These are phyloP conservation scores for Galerucella pusilla DNA, from an alignment of 2,888 invertebrate species.

Conservation along the genomic window DNA sequence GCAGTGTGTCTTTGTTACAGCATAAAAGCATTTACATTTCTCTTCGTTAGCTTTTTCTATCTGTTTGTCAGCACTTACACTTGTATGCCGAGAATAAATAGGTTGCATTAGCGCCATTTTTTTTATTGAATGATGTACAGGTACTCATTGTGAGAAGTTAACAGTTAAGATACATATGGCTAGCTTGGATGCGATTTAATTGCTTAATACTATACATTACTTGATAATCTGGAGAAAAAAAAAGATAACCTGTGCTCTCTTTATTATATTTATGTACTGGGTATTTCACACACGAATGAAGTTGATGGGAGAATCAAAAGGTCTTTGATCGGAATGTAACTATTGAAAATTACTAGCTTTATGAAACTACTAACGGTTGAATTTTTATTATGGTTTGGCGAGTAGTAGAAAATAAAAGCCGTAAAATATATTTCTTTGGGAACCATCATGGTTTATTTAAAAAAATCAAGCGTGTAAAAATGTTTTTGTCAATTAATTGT, in stretches of 20 bases:
- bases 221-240: conserved; percentile 36
- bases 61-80: background rate
- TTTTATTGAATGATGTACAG: conserved; percentile 24
- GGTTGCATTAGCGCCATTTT: conserved; percentile 32
- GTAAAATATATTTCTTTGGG: conserved; percentile 19
- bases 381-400: conserved; percentile 35
- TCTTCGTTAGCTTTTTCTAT: background rate
- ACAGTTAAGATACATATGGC: conserved; percentile 43
- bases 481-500: background rate
- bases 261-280: conserved; percentile 40
- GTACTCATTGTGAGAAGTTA: conserved; percentile 36
- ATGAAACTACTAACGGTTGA: conserved; percentile 36
- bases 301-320: conserved; percentile 46
- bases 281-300: conserved; percentile 48
- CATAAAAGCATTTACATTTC: background rate
- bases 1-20: background rate
- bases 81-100: conserved; percentile 22
- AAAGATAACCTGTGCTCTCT: conserved; percentile 38
- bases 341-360: conserved; percentile 41
- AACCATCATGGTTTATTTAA: conserved; percentile 6
- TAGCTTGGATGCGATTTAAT: conserved; percentile 38
- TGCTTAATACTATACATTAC: conserved; percentile 40
- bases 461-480: conserved; percentile 24
- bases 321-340: conserved; percentile 47
- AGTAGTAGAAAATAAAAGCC: conserved; percentile 23